These are phyloP conservation scores for Pterocles gutturalis DNA, from an alignment of 2,113 vertebrate genomes.

Conservation along the genomic window DNA sequence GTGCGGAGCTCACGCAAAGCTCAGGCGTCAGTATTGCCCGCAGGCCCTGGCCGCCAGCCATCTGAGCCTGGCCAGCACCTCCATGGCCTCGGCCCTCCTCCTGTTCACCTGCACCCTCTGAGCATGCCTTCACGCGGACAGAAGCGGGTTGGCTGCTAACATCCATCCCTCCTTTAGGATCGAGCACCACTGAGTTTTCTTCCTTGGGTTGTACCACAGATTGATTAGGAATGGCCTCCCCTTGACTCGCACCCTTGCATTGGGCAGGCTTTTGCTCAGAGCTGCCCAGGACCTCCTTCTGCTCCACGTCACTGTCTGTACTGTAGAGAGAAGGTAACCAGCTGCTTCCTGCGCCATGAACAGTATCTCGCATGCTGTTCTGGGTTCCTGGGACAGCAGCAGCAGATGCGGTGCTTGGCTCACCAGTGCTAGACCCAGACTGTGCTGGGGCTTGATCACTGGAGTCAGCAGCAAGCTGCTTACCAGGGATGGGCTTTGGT, in stretches of 20 bases:
- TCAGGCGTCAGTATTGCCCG: constrained; percentile 23
- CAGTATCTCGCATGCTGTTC: not conserved
- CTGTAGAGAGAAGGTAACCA: not conserved
- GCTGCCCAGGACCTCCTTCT: not conserved
- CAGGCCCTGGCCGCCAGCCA: constrained; percentile 15
- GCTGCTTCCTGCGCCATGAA: not conserved
- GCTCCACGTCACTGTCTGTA: not conserved
- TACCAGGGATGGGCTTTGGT: constrained; percentile 63
- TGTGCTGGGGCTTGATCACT: constrained; percentile 34
- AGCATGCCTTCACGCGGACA: fast-evolving
- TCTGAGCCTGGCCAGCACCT: not conserved
- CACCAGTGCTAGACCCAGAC: not conserved
- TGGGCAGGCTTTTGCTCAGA: constrained; percentile 30
- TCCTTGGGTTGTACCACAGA: constrained; percentile 30
- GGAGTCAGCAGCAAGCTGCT: constrained; percentile 77
- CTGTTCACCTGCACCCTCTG: not conserved
- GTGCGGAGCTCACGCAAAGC: constrained; percentile 20
- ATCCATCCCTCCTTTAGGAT: not conserved
- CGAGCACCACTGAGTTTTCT: constrained; percentile 10
- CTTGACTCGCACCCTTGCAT: not conserved
- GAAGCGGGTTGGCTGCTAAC: not conserved
- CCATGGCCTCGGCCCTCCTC: not conserved
- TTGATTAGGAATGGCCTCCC: not conserved
- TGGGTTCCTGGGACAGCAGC: not conserved
- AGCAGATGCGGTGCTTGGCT: not conserved